Base-by-base conservation (phyloP, 2,888 invertebrate species). In the Sinotaia quadrata region DNA sequence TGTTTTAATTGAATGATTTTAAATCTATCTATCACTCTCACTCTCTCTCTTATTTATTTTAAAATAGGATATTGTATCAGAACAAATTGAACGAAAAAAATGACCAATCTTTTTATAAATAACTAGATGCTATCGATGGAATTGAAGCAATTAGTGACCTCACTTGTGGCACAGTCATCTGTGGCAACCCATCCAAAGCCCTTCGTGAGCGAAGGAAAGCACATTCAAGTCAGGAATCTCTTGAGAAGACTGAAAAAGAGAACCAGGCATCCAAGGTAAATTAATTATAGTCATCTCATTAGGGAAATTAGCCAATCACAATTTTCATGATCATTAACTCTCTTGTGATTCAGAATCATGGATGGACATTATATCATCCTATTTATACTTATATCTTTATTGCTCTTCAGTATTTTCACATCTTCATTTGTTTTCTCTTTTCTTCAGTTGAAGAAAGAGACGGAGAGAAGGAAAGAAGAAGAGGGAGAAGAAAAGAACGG, bases 121-220 rank as follows among this genome's bases (percentile, higher is more conserved):
- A n/a, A 33, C 58, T 27, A 76, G 75, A 78, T 36, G 70, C 69
- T 37, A 62, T 31, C 29, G 78, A 71, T 7, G 73, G 76, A 29
- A 62, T 75, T 34, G 85, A 85, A 66, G 80, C 83, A 4, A 66
- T 75, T 21, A 86, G 87, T 80, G 85, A 84, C 34, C 77, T 88
- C 41, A 88, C 87, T 0, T 69, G 81, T 37, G 87, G 87, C 10
- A 75, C 65, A 33, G 85, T 88, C 1, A 84, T 88, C 4, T 88
- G 87, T 79, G 88, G 88, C 18, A 87, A 87, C 69, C 85, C 87
- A 7, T 84, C 85, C n/a, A 83, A 83, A 75, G 87, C 87, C n/a
- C 76, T 88, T 57, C 71, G 83, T 57, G 76, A 80, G n/a, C 73
- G 86, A 44, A 70, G 63, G 24, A 58, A 65, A 37, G 47, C 24